Base-by-base conservation (phyloP, 2,797 vertebrate genomes). In the Cyclopterus lumpus region DNA sequence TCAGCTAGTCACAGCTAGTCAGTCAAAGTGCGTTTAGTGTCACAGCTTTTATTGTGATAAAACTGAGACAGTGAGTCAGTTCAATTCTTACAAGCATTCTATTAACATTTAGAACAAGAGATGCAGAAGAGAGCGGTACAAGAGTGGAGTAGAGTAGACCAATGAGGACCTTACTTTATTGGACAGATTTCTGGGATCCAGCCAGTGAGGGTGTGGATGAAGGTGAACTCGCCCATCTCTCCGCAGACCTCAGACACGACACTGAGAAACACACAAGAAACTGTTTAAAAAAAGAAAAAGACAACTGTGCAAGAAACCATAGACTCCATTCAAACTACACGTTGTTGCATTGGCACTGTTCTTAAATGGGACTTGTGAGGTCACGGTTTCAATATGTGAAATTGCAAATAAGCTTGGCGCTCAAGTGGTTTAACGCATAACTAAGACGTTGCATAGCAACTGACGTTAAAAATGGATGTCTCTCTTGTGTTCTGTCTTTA, bases 141-240 rank as follows among this genome's bases (percentile, higher is more conserved):
- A 42, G 15, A 62, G 57, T 46, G 38, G 34, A 70, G 20, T 10
- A 7, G 22, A 70, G 20, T 10, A 7, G 26, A 60, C n/a, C 5
- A n/a, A 28, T 62, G 8, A 67, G 26, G 38, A 62, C 85, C 95
- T 88, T 95, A 99, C 97, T 93, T 93, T 48, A 99, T 88, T 48
- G 95, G 93, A 86, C 93, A 94, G 73, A 96, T 85, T 93, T 99
- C 96, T 40, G 97, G 97, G 79, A 97, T 90, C 97, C 97, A 99
- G 65, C 97, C 95, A 9, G 97, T 99, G 73, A 99, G 95, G 14
- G 92, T 87, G 11, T 97, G 97, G 18, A 97, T 86, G 78, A 97
- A 93, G 26, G 94, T 97, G 86, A 98, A 96, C 46, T 97, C 97
- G 2, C 94, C 95, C 61, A 97, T 79, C 73, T 97, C 96, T 79